Conservation (phyloP, 2,888 invertebrate genomes). For the Chironomus tentans region DNA sequence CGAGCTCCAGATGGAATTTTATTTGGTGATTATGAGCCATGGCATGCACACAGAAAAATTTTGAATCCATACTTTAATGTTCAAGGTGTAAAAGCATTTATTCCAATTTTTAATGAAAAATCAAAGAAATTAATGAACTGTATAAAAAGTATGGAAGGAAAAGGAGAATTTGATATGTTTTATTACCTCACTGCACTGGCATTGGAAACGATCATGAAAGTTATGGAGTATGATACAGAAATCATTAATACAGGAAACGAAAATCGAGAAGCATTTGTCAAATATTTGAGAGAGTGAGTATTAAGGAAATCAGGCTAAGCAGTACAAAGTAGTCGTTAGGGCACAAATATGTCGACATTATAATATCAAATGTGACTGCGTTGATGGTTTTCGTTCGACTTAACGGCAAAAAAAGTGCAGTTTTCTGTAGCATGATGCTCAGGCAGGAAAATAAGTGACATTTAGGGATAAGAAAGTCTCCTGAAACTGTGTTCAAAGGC, state of each 20-base stretch:
- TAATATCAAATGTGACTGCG: no score
- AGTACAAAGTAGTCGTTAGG: no score
- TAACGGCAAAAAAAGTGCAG: no score
- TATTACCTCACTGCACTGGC: neutral
- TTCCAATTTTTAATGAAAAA: neutral
- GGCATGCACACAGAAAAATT: neutral
- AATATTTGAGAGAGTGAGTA: neutral
- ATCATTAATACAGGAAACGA: neutral
- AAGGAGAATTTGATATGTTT: neutral
- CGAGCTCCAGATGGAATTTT: neutral
- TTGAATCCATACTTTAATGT: neutral
- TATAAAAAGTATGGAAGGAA: neutral
- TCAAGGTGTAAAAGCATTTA: neutral
- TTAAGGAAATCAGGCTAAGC: no score
- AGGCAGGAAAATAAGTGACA: no score
- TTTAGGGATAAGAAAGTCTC: no score
- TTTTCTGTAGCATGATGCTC: no score
- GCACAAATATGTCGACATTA: no score
- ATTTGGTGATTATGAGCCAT: neutral
- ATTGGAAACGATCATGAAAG: neutral
- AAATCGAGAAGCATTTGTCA: neutral
- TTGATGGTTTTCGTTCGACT: no score
- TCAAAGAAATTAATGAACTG: neutral
- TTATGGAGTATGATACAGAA: neutral
- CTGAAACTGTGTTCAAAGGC: no score